Percentiles rank a stretch among this genome's conserved stretches.
Conservation (phyloP, 1,140 invertebrate species). For the Sitophilus oryzae region DNA sequence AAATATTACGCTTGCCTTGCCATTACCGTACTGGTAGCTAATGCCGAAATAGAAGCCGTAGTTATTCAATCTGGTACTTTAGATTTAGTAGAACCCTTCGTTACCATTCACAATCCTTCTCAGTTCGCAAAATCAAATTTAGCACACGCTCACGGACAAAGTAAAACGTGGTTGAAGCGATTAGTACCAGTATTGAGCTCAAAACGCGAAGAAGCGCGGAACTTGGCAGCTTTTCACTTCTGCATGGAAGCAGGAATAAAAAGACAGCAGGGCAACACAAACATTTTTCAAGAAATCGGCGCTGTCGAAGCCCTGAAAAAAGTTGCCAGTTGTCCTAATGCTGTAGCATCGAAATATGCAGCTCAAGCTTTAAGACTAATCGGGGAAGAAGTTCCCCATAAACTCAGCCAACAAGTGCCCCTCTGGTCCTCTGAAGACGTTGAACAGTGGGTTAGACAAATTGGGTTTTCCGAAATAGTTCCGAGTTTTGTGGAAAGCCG, state of each 20-base stretch:
- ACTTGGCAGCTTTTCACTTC: slow-evolving; percentile 97
- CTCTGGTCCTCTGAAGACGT: slow-evolving; percentile 97
- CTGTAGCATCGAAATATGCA: slow-evolving; percentile 95
- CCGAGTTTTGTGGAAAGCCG: slow-evolving; percentile 81
- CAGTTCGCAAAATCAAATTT: slow-evolving; percentile 91
- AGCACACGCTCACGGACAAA: slow-evolving; percentile 92
- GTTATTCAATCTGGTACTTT: slow-evolving; percentile 93
- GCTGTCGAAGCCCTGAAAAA: slow-evolving; percentile 93
- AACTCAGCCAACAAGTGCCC: slow-evolving; percentile 95
- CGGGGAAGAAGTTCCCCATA: slow-evolving; percentile 95
- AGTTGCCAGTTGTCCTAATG: slow-evolving; percentile 96
- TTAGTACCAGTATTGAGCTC: slow-evolving; percentile 94
- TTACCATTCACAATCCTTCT: slow-evolving; percentile 87
- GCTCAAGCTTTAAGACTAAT: slow-evolving; percentile 91
- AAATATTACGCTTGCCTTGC: slow-evolving; percentile 98
- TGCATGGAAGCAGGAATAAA: slow-evolving; percentile 99
- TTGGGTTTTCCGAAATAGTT: slow-evolving; percentile 84
- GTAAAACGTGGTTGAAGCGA: slow-evolving; percentile 90
- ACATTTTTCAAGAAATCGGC: slow-evolving; percentile 91
- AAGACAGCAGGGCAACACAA: slow-evolving; percentile 89
- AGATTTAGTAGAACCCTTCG: slow-evolving; percentile 93
- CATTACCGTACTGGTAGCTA: slow-evolving; percentile 92
- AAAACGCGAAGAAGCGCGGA: slow-evolving; percentile 91
- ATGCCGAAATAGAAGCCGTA: slow-evolving; percentile 96
- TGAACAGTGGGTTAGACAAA: slow-evolving; percentile 95